A percentile compares a stretch with the other conserved stretches of the same genome.
These are phyloP conservation scores for Tinea semifulvella DNA, from an alignment of 2,888 invertebrate genomes.

Conservation along the genomic window DNA sequence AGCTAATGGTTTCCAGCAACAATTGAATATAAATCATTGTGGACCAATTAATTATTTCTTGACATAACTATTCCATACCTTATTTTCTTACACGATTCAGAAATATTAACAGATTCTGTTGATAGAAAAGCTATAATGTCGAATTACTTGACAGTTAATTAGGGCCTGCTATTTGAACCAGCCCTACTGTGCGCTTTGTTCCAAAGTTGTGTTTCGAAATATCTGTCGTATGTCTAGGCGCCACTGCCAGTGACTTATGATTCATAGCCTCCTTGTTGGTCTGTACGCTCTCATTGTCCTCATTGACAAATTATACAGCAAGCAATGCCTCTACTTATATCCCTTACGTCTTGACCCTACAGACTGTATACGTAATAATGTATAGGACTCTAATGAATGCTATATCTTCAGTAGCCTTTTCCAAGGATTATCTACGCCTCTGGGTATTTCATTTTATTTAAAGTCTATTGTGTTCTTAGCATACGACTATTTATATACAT, in stretches of 20 bases:
- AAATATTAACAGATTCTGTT: constrained; percentile 16
- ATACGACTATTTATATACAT: constrained; percentile 4
- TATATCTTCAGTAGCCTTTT: not conserved
- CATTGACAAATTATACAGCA: constrained; percentile 50
- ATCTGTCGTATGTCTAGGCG: constrained; percentile 37
- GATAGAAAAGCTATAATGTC: constrained; percentile 41
- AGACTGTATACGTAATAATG: not conserved
- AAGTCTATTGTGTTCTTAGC: constrained; percentile 8
- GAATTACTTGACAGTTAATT: constrained; percentile 62
- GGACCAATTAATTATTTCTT: constrained; percentile 10
- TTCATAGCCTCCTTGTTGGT: constrained; percentile 33
- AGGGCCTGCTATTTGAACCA: constrained; percentile 47
- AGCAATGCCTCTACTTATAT: not conserved
- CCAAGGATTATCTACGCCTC: constrained; percentile 8
- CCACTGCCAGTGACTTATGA: constrained; percentile 42
- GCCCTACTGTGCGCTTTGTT: constrained; percentile 39
- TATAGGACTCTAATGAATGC: not conserved
- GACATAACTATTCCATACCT: constrained; percentile 6
- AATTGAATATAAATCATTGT: constrained; percentile 10
- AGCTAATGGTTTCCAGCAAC: not conserved
- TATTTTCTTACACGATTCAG: constrained; percentile 12
- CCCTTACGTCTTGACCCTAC: constrained; percentile 6
- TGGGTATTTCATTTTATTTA: not conserved
- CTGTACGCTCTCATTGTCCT: constrained; percentile 41
- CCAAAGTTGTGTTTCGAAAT: constrained; percentile 44